A percentile compares a stretch with the other conserved stretches of the same genome.
Conservation (phyloP, 2,797 vertebrate species). For the Platyrinchus mystaceus region DNA sequence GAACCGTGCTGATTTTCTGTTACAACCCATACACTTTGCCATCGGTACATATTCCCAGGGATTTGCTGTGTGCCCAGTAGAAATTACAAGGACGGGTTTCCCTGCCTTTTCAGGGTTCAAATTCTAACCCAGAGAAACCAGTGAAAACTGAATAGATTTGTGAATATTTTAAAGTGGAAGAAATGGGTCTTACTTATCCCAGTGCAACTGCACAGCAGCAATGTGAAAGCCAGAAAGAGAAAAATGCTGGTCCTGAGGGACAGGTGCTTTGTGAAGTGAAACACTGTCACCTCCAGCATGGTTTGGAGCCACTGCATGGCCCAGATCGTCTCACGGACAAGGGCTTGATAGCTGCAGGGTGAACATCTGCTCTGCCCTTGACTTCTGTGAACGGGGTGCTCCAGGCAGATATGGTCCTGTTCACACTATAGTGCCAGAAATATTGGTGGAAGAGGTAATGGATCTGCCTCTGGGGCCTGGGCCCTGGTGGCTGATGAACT, state of each 20-base stretch:
- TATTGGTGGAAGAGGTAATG: not conserved
- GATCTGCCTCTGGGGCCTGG: not conserved
- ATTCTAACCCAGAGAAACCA: not conserved
- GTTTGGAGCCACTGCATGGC: not conserved
- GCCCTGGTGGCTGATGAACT: not conserved
- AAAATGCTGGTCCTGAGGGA: not conserved
- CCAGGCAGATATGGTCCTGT: not conserved
- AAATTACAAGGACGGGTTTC: not conserved
- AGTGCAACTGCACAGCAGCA: not conserved
- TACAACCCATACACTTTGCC: not conserved
- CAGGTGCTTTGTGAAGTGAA: not conserved
- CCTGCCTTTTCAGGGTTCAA: not conserved
- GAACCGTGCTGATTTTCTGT: not conserved
- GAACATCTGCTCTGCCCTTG: not conserved
- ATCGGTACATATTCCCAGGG: not conserved
- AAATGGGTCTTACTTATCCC: not conserved
- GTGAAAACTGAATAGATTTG: not conserved
- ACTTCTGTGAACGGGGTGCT: not conserved
- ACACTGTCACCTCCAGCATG: not conserved
- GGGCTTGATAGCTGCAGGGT: not conserved
- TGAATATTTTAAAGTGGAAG: not conserved
- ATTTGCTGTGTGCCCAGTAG: not conserved
- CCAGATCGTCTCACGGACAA: not conserved
- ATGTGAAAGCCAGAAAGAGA: not conserved
- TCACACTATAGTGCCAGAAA: not conserved